These are phyloP conservation scores for Drosophila vallismaia DNA, from an alignment of 2,888 invertebrate genomes.

Conservation along the genomic window DNA sequence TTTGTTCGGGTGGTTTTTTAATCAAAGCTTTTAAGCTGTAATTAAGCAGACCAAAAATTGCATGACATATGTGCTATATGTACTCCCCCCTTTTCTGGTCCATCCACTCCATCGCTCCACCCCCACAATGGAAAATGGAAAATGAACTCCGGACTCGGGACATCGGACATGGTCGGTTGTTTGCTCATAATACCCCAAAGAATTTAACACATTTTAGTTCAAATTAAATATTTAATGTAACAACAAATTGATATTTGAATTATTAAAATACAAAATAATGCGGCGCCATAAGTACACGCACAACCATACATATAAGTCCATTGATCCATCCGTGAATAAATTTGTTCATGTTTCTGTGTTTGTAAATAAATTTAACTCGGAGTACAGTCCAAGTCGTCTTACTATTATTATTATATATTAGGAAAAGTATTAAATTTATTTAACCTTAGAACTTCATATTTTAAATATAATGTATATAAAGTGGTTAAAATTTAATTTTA, in stretches of 20 bases:
- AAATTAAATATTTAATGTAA: slow-evolving; percentile 79
- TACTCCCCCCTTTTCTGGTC: slow-evolving; percentile 7
- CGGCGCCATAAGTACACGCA: slow-evolving; percentile 60
- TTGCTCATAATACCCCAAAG: slow-evolving; percentile 69
- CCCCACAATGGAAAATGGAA: slow-evolving; percentile 10
- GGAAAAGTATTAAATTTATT: too few species aligned
- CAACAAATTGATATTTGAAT: slow-evolving; percentile 78
- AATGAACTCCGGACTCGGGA: slow-evolving; percentile 1
- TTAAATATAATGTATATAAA: too few species aligned
- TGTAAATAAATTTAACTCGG: neutral
- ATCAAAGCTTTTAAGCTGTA: slow-evolving; percentile 75
- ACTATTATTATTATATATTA: too few species aligned
- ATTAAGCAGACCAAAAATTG: slow-evolving; percentile 73
- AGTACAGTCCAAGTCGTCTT: neutral
- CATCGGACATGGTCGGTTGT: slow-evolving; percentile 29
- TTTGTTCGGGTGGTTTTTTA: slow-evolving; percentile 44
- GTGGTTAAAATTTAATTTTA: too few species aligned
- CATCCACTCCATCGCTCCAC: neutral
- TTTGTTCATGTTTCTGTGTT: neutral
- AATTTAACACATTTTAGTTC: slow-evolving; percentile 79
- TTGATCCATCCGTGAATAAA: slow-evolving; percentile 4
- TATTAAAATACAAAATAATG: slow-evolving; percentile 78
- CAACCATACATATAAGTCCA: neutral
- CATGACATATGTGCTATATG: slow-evolving; percentile 51
- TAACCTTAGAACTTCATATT: too few species aligned